phyloP scores from a whole-genome alignment of 2,113 vertebrate species.

The Osmerus mordax region DNA sequence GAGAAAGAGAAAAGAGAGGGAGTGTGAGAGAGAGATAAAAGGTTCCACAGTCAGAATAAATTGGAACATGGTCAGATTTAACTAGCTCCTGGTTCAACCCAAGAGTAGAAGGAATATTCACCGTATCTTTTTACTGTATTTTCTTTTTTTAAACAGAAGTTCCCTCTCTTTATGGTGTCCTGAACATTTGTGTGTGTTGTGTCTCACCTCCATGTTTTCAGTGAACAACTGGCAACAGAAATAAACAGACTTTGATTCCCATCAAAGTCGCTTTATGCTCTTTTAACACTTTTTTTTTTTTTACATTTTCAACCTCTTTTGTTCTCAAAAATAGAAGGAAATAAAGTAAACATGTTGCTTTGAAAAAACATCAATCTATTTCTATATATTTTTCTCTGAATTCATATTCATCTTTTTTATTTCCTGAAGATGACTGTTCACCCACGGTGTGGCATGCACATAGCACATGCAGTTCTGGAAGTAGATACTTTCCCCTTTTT shows the following conservation, averaged over 20 bases:
- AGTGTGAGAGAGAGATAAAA: conserved; percentile 56
- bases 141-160: conserved; percentile 62
- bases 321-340: conserved; percentile 90
- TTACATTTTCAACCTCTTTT: conserved; percentile 66
- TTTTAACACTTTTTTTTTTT: conserved; percentile 64
- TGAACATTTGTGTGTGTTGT: conserved; percentile 66
- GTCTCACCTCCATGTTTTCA: conserved; percentile 64
- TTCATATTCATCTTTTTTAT: conserved; percentile 67
- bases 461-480: conserved; percentile 83
- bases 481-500: conserved; percentile 69
- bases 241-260: conserved; percentile 63
- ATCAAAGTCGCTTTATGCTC: conserved; percentile 69
- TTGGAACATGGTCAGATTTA: conserved; percentile 53
- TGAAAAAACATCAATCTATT: conserved; percentile 79
- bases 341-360: conserved; percentile 75
- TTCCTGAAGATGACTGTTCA: conserved; percentile 81
- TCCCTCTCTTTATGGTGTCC: conserved; percentile 65
- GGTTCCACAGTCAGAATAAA: conserved; percentile 58
- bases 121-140: conserved; percentile 59
- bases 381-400: conserved; percentile 65
- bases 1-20: conserved; percentile 32
- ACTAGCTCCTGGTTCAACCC: conserved; percentile 49
- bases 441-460: conserved; percentile 82
- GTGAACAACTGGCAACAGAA: conserved; percentile 57
- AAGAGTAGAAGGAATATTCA: conserved; percentile 62